These are phyloP conservation scores for Salvelinus sp. DNA, from an alignment of 2,113 vertebrate species.

Conservation along the genomic window DNA sequence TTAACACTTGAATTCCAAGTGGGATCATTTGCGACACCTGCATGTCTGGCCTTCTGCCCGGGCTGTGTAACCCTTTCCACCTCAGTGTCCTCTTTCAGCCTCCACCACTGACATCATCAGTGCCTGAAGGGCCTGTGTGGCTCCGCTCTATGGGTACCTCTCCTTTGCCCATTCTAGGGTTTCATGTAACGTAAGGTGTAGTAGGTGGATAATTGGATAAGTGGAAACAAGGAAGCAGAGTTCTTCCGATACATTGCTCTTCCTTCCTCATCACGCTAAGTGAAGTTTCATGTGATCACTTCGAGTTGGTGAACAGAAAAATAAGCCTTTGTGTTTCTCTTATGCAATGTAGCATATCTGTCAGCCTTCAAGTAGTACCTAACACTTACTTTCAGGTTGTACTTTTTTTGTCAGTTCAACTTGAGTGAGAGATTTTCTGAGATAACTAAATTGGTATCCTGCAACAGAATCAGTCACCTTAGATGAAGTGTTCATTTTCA, in stretches of 20 bases:
- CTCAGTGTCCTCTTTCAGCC: conserved; percentile 40
- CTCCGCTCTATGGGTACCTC: conserved; percentile 7
- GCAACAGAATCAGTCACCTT: not conserved
- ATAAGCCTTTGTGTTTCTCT: too few relatives aligned
- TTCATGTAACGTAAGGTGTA: conserved; percentile 58
- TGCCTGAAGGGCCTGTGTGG: not conserved
- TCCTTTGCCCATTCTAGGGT: conserved; percentile 43
- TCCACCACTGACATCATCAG: conserved; percentile 49
- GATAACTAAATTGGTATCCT: not conserved
- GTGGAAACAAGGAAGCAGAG: not conserved
- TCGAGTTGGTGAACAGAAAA: too few relatives aligned
- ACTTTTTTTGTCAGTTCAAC: not conserved
- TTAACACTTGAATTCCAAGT: not conserved
- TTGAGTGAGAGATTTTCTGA: not conserved
- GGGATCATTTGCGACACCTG: conserved; percentile 15
- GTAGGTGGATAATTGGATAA: conserved; percentile 46
- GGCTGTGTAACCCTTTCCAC: conserved; percentile 35
- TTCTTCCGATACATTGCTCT: conserved; percentile 7
- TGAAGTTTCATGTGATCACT: not conserved
- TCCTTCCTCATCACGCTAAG: not conserved
- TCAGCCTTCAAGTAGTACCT: not conserved
- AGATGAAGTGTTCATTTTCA: not conserved
- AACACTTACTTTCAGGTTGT: not conserved
- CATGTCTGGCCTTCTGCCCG: conserved; percentile 41
- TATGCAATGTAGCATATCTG: not conserved